Base-by-base conservation (phyloP, 1,140 invertebrate genomes). In the Paralvinella palmiformis region DNA sequence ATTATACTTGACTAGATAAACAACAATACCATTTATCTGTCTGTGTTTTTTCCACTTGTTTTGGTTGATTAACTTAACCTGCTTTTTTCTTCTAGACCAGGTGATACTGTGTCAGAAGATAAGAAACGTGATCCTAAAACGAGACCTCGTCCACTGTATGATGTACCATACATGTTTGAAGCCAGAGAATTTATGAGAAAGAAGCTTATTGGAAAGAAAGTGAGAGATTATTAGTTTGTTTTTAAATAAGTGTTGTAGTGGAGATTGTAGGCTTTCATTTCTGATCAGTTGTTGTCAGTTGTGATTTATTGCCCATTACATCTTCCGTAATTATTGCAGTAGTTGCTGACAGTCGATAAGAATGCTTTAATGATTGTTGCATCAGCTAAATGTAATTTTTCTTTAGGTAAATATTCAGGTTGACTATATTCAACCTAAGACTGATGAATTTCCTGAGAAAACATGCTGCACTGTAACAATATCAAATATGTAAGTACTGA, bases 151-250 rank as follows among this genome's bases (percentile, higher is more conserved):
- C 92, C 94, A 1, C 84, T 99, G 0, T 99, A 98, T 77, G 96
- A 99, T 73, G 91, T 98, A 72, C 96, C 96, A 5, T 96, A 90
- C 85, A 94, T 99, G 91, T 97, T 91, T 78, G 96, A 99, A 79
- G 95, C 95, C 0, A 85, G 97, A 65, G 97, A 99, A 83, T 98
- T 93, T 76, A 82, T 99, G 2, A 85, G 97, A 32, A 98, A 97
- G 75, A 94, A 95, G 78, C 83, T 98, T 0, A 91, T 99, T 75
- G 93, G 94, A 2, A 98, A 99, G 79, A 93, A 91, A 75, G 92
- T 85, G 56, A 55, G 66, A 24, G 57, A 27, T 10, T 15, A 10
- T 41, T n/a, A n/a, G n/a, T n/a, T n/a, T 24, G 3, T 7, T 63
- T 63, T 20, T n/a, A n/a, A n/a, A n/a, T 44, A 44, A 44, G 37